Conservation (phyloP, 2,888 invertebrate genomes). For the Epinotia ramella region DNA sequence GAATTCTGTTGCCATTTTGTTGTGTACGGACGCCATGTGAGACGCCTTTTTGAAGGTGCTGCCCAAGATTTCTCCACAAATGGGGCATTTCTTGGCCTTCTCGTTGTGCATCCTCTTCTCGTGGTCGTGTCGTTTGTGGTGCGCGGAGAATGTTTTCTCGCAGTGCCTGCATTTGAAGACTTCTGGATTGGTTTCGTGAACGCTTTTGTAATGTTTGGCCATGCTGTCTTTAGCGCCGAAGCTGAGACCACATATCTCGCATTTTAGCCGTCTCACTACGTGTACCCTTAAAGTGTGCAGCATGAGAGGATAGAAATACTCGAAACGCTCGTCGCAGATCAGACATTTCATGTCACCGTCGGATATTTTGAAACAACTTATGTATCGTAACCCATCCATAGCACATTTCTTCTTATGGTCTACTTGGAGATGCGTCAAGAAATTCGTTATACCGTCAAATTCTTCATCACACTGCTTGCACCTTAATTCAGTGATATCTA, state of each 20-base stretch:
- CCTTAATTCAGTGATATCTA: constrained; percentile 29
- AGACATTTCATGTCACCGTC: constrained; percentile 40
- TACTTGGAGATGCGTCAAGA: constrained; percentile 29
- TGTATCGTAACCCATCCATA: constrained; percentile 13
- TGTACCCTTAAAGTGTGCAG: constrained; percentile 46
- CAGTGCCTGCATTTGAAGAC: constrained; percentile 31
- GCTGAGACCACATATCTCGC: constrained; percentile 34
- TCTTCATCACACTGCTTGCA: constrained; percentile 26
- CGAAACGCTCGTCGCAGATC: constrained; percentile 36
- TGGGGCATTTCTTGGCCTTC: constrained; percentile 35
- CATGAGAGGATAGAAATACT: constrained; percentile 36
- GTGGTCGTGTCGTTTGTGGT: constrained; percentile 37
- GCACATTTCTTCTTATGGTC: constrained; percentile 9
- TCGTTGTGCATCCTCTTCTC: constrained; percentile 38
- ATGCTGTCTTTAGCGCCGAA: constrained; percentile 18
- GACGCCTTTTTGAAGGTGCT: constrained; percentile 38
- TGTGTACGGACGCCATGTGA: constrained; percentile 37
- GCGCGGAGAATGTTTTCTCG: constrained; percentile 21
- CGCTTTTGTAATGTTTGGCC: constrained; percentile 22
- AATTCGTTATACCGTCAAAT: constrained; percentile 1
- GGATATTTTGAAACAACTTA: constrained; percentile 41
- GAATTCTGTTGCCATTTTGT: constrained; percentile 21
- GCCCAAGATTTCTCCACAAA: constrained; percentile 41
- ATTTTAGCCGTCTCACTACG: constrained; percentile 13
- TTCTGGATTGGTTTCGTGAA: constrained; percentile 25